Evolutionary conservation across 2,888 invertebrate species (phyloP).

Genomic region (Linnaemya tessellans): DNA sequence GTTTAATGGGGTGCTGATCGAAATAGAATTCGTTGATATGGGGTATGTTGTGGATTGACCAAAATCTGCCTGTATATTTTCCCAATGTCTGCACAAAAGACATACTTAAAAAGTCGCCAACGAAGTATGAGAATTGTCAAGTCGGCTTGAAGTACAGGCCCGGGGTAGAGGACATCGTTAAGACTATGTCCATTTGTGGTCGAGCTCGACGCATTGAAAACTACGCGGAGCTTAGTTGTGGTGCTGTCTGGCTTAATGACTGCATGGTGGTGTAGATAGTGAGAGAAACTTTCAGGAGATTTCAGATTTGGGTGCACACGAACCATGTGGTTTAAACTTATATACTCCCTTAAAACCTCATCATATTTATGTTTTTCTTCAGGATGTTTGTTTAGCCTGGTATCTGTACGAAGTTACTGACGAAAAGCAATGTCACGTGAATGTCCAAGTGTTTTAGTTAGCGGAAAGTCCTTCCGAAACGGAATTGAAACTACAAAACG

Average conservation of each 20-base stretch:
- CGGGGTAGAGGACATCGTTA: conserved; percentile 40
- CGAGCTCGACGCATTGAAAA: conserved; percentile 47
- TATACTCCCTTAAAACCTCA: conserved; percentile 1
- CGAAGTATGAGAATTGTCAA: conserved; percentile 19
- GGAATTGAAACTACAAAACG: background rate
- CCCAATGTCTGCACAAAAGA: conserved; percentile 16
- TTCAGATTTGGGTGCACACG: background rate
- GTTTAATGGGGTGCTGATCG: background rate
- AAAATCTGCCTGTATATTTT: conserved; percentile 37
- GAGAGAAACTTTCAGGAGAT: background rate
- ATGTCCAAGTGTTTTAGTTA: background rate
- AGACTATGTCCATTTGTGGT: conserved; percentile 32
- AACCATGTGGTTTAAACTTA: background rate
- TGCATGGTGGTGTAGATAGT: conserved; percentile 31
- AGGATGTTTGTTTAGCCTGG: background rate
- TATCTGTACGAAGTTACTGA: conserved; percentile 6
- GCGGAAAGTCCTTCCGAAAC: background rate
- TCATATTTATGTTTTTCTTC: background rate
- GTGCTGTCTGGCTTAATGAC: conserved; percentile 52
- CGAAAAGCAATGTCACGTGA: conserved; percentile 1
- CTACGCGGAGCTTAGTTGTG: conserved; percentile 27
- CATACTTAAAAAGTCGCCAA: conserved; percentile 33
- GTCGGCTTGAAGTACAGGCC: conserved; percentile 38
- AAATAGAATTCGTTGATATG: conserved; percentile 21
- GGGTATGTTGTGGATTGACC: conserved; percentile 14